phyloP scores from a whole-genome alignment of 2,113 vertebrate species.

The Heteronetta atricapilla region DNA sequence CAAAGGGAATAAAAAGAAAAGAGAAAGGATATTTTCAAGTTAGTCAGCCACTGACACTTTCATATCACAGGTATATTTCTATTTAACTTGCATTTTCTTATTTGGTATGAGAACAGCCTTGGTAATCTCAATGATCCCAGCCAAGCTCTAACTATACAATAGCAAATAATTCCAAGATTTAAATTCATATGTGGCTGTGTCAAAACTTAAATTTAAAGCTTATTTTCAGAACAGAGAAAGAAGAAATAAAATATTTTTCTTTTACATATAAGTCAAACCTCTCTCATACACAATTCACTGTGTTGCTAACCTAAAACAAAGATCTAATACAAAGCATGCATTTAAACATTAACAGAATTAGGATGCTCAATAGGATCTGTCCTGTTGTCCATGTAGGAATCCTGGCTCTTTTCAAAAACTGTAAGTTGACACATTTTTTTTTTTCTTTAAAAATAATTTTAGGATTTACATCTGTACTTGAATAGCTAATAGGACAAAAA shows the following conservation, averaged over 20 bases:
- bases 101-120: neutral
- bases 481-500: neutral
- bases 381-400: neutral
- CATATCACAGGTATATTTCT: neutral
- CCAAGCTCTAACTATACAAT: neutral
- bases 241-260: neutral
- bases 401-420: neutral
- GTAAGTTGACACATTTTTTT: neutral
- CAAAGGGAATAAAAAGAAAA: fast-evolving
- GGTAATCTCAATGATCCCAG: neutral
- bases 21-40: neutral
- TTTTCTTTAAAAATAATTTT: neutral
- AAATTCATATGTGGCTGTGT: neutral
- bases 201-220: neutral
- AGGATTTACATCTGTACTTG: neutral
- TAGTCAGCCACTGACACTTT: neutral
- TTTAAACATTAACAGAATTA: neutral
- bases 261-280: neutral
- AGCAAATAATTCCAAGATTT: neutral
- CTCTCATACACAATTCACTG: neutral
- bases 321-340: neutral
- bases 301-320: neutral
- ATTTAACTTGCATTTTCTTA: neutral
- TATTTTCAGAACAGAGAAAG: neutral
- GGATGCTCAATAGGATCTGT: neutral